Evolutionary conservation across 2,113 vertebrate species (phyloP), one percentile per base, ranked within the genome.

Genomic region (Talpa occidentalis): DNA sequence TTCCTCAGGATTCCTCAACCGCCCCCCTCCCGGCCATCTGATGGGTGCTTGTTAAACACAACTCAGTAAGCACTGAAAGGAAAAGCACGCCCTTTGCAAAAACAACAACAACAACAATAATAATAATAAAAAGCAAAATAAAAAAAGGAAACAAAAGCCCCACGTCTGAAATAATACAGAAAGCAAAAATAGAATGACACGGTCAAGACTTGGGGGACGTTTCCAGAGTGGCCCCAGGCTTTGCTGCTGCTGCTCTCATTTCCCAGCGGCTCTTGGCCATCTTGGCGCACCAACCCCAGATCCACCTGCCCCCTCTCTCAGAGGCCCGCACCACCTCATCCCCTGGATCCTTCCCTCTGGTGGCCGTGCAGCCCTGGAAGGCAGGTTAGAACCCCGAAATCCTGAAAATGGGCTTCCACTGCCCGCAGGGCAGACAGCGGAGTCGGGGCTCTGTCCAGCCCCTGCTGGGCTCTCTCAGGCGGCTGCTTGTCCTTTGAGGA

Each of bases 321-420:
- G 30, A 3, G 35, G 8, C 6, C 16, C 1, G 19, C 19, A 28
- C 11, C 10, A 9, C 0, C 15, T n/a, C 5, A 1, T 21, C 3
- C 32, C 30, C 17, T 19, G 16, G 59, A 3, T 1, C 44, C 28
- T 35, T 35, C 32, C 22, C 30, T 35, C 28, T 10, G 14, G 62
- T 42, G 62, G n/a, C 24, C 24, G 10, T 49, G 17, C 37, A 77
- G 37, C 22, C 32, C 3, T 3, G 54, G 40, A 44, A 81, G 76
- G 73, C 35, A 4, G 10, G 1, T 44, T 9, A n/a, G 44, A 47
- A 22, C 70, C 30, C 32, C 40, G 40, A 52, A 19, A 28, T 1
- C 10, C 44, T 52, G 24, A 52, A 73, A 86, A 35, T 8, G 24
- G 14, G 3, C 64, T 80, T 67, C 80, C 10, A 24, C 30, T n/a